Evolutionary conservation across 2,888 invertebrate genomes (phyloP), one percentile per base, ranked within the genome.

Genomic region (Meiosimyza platycephala): DNA sequence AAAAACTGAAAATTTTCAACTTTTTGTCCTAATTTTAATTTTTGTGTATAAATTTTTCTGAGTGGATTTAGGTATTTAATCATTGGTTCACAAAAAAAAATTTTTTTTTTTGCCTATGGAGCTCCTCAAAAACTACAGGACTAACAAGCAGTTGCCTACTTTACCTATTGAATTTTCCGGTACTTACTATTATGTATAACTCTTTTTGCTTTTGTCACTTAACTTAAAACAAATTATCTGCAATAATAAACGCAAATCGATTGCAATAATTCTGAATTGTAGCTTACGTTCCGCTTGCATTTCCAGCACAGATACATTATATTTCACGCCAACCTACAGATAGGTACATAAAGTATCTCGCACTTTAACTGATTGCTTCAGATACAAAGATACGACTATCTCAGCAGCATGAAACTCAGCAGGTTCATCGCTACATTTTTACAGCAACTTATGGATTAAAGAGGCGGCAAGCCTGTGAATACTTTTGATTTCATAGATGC

Each of bases 341-440:
- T 78, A 79, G 79, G 82, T 78, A 77, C 80, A 83, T 83, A 83
- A 83, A 84, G 81, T 83, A 83, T 82, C 80, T 82, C 79, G 81
- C 80, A 80, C 80, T 79, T 80, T 83, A 83, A 83, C 82, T 85
- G 83, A 85, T 84, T 83, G 80, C 84, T 9, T 84, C 82, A 82
- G 84, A 84, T 85, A 85, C 72, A 72, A 69, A 76, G 71, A 76
- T 72, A 73, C 76, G 70, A 57, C 18, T 47, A 22, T 48, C 15
- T 18, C 57, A 16, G 59, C 64, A 18, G 50, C 13, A 16, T 18
- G 16, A 6, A 55, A 54, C 85, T 78, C 84, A 83, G 85, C 84
- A 84, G 84, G 84, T 83, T 82, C 81, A 82, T 76, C 74, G 84
- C 82, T 82, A 85, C 85, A 85, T 83, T 83, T 84, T 85, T 78